Percentiles rank a stretch among this genome's conserved stretches.
phyloP scores from a whole-genome alignment of 2,113 vertebrate species.

The Promerops cafer region DNA sequence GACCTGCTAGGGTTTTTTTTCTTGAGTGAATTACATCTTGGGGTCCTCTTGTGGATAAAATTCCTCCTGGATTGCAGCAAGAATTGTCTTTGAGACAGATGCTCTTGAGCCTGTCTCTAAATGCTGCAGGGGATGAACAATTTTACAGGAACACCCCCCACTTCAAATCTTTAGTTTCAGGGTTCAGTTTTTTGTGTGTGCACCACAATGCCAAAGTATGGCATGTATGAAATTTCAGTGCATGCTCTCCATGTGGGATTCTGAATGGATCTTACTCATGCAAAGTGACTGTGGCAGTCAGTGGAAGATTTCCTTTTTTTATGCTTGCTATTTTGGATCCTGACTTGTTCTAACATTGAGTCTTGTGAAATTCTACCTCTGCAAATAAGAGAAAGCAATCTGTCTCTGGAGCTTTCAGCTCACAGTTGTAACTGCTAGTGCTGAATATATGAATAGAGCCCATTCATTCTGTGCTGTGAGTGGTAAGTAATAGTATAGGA shows the following conservation, averaged over 20 bases:
- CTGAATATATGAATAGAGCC: background rate
- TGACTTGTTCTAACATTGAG: background rate
- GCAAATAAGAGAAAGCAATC: background rate
- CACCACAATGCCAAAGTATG: background rate
- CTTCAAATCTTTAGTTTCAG: background rate
- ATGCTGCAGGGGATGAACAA: background rate
- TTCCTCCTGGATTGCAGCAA: background rate
- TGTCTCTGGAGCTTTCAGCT: background rate
- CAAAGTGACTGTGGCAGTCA: background rate
- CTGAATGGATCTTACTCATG: background rate
- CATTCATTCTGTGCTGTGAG: background rate
- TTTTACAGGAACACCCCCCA: background rate
- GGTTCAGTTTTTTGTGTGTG: background rate
- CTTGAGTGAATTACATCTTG: background rate
- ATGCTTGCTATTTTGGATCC: background rate
- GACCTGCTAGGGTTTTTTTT: background rate
- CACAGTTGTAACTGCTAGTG: background rate
- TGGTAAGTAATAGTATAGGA: background rate
- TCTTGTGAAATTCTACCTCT: constrained; percentile 33
- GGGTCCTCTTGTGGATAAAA: background rate
- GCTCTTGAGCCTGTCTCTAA: background rate
- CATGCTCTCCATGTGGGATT: background rate
- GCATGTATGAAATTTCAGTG: background rate
- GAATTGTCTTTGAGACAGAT: background rate
- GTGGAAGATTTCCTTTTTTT: background rate